Percentiles rank a stretch among this genome's conserved stretches.
Evolutionary conservation across 1,140 invertebrate species (phyloP).

Genomic region (Rhopalosiphum maidis): DNA sequence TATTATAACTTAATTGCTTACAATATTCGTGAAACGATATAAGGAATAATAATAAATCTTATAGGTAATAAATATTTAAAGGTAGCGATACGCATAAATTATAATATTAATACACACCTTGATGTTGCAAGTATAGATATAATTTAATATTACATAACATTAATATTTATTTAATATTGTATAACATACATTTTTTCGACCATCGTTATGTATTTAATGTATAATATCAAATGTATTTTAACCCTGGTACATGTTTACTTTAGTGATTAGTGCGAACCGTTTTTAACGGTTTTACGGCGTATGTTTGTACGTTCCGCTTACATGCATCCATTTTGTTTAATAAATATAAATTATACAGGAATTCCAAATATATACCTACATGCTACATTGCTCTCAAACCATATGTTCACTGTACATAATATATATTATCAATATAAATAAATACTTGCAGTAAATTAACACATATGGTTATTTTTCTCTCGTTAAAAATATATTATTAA

Average conservation of each 20-base stretch:
- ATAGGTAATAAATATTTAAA: too few relatives aligned
- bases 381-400: neutral
- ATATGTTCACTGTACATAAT: neutral
- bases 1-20: too few relatives aligned
- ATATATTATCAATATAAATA: neutral
- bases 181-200: neutral
- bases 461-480: neutral
- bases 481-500: too few relatives aligned
- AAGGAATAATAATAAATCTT: too few relatives aligned
- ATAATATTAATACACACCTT: neutral
- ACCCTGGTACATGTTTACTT: neutral
- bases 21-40: too few relatives aligned
- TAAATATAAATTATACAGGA: slow-evolving; percentile 8
- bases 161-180: neutral
- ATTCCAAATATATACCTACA: neutral
- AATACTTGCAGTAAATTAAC: neutral
- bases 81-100: neutral
- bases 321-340: neutral
- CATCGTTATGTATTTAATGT: neutral
- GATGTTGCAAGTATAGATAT: neutral
- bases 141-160: neutral
- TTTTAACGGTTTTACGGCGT: neutral
- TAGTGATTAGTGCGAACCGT: neutral
- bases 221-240: neutral
- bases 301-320: neutral